Evolutionary conservation across 2,888 invertebrate genomes (phyloP), one percentile per base, ranked within the genome.

Genomic region (Hydropsyche betteni): DNA sequence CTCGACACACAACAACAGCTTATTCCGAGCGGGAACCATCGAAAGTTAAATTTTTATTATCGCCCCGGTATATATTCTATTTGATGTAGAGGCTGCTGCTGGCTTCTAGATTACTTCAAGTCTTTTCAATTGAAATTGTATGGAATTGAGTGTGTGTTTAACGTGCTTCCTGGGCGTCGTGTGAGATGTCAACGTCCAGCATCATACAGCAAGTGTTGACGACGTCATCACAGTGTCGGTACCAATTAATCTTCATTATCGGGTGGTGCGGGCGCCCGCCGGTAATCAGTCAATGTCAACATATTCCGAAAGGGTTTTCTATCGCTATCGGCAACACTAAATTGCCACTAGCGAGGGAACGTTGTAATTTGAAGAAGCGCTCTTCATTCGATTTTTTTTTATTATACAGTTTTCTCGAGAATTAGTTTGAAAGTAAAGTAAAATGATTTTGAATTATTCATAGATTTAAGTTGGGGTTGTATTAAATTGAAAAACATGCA

Each of bases 181-280:
- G 74, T 74, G 74, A 74, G 76, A 76, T 69, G 72, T 36, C 44
- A 61, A 55, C 51, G 53, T 50, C 68, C 33, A 53, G 58, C 14
- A 51, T n/a, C 14, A 53, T 69, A 50, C 74, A 64, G 69, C n/a
- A 50, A 34, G 69, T 38, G 50, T 16, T 36, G 38, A 50, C 72
- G 75, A 76, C 78, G 74, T 75, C 76, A 78, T 75, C 74, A 64
- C 44, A 44, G 44, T 44, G 58, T 69, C 71, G 10, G 34, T 36
- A 53, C 75, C 79, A 77, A 79, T 79, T 77, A 79, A 79, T 79
- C 79, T 77, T 79, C 77, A 79, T 79, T 79, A 79, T 76, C 74
- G 73, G 74, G 75, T 72, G 55, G 77, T 38, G 72, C 16, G 74
- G 74, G 55, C 38, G 38, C 64, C 68, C 24, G 75, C 14, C 16